A percentile compares a stretch with the other conserved stretches of the same genome.
Evolutionary conservation across 2,113 vertebrate genomes (phyloP).

Genomic region (Excalfactoria chinensis): DNA sequence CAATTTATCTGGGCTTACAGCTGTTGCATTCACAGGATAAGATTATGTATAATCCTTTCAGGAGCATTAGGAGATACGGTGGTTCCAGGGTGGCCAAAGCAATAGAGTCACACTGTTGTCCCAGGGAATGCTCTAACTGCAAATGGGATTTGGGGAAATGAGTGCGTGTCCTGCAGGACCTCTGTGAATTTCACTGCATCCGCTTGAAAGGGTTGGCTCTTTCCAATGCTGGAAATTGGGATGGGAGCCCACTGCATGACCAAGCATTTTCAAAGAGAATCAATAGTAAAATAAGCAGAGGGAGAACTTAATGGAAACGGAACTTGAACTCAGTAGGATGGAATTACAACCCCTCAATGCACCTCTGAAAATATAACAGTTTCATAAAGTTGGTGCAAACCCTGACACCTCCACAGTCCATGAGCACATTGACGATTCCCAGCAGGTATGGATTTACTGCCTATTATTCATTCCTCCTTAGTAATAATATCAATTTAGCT

Average conservation of each 20-base stretch:
- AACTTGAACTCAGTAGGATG: background rate
- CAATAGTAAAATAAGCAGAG: background rate
- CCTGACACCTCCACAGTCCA: background rate
- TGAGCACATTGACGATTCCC: constrained; percentile 41
- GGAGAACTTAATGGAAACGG: background rate
- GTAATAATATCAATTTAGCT: constrained; percentile 68
- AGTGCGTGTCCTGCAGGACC: background rate
- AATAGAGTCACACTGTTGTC: background rate
- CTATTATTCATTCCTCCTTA: constrained; percentile 57
- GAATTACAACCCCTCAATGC: background rate
- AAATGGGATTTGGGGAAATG: background rate
- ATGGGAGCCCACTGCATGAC: background rate
- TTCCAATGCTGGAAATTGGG: background rate
- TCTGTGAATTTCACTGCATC: accelerated
- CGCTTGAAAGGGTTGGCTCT: background rate
- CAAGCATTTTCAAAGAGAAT: background rate
- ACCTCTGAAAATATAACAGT: background rate
- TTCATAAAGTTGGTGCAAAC: constrained; percentile 8
- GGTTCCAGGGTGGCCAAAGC: constrained; percentile 24
- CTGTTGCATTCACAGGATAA: constrained; percentile 51
- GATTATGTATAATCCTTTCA: constrained; percentile 69
- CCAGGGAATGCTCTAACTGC: accelerated
- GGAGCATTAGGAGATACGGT: constrained; percentile 13
- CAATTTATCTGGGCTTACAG: constrained; percentile 70
- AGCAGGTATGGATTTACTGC: constrained; percentile 60